Conservation (phyloP, 2,113 vertebrate genomes). For the Melanocharis versteri region DNA sequence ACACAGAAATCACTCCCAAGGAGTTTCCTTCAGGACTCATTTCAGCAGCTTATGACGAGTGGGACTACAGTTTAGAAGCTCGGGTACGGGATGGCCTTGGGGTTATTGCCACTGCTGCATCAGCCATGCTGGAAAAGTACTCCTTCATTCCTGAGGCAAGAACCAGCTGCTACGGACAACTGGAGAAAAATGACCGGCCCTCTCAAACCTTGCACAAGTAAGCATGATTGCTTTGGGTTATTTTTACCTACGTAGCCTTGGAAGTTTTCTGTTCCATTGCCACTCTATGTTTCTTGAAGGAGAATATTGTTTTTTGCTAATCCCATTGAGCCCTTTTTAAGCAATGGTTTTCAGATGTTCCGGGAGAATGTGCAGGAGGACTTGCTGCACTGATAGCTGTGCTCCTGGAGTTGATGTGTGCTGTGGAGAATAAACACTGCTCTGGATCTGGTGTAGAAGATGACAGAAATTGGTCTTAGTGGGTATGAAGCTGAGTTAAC, state of each 20-base stretch:
- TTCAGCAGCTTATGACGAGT: slow-evolving; percentile 93
- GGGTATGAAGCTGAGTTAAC: not conserved
- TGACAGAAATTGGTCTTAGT: not conserved
- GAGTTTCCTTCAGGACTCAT: slow-evolving; percentile 94
- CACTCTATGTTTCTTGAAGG: not conserved
- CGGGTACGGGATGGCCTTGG: slow-evolving; percentile 90
- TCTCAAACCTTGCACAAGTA: slow-evolving; percentile 91
- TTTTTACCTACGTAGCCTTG: not conserved
- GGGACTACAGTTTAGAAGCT: slow-evolving; percentile 93
- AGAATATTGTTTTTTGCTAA: not conserved
- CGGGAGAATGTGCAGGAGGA: not conserved
- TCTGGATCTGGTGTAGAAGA: not conserved
- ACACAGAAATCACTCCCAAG: slow-evolving; percentile 87
- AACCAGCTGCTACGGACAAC: slow-evolving; percentile 89
- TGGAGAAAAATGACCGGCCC: slow-evolving; percentile 84
- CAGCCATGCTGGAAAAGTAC: slow-evolving; percentile 91
- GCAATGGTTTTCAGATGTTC: not conserved
- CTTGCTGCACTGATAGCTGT: not conserved
- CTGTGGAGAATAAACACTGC: not conserved
- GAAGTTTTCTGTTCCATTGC: not conserved
- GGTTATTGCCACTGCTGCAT: slow-evolving; percentile 90
- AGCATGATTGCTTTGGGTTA: slow-evolving; percentile 32
- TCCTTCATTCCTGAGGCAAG: slow-evolving; percentile 92
- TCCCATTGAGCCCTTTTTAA: not conserved
- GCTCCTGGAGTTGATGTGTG: not conserved